Evolutionary conservation across 2,888 invertebrate genomes (phyloP).

Genomic region (Parnassius apollo): DNA sequence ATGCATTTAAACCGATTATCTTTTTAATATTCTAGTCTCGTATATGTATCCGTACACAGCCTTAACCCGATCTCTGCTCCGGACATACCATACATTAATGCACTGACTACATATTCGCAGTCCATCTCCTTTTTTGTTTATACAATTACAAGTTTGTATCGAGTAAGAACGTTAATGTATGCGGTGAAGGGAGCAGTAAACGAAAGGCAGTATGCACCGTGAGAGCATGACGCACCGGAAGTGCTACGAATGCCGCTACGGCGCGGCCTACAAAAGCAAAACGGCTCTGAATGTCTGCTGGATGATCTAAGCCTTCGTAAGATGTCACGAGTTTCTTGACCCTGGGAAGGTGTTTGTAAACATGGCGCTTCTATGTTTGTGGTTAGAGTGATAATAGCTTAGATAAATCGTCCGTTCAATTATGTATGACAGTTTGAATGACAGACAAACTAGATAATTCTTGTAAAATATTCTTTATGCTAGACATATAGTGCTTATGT

Average conservation of each 20-base stretch:
- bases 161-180: conserved; percentile 16
- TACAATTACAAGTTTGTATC: neutral
- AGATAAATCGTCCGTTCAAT: no score
- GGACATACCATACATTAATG: conserved; percentile 29
- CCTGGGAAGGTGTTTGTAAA: conserved; percentile 18
- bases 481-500: neutral
- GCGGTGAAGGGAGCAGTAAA: conserved; percentile 30
- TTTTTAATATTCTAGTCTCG: neutral
- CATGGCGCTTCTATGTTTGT: conserved; percentile 15
- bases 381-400: neutral
- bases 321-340: conserved; percentile 7
- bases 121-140: conserved; percentile 18
- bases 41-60: neutral
- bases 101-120: neutral
- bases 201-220: conserved; percentile 23
- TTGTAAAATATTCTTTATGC: neutral
- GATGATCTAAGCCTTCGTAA: conserved; percentile 24
- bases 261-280: conserved; percentile 22
- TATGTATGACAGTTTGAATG: no score
- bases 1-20: neutral
- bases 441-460: no score
- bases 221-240: conserved; percentile 39
- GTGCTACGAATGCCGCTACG: conserved; percentile 33
- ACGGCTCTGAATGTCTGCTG: conserved; percentile 10
- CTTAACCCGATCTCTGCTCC: conserved; percentile 21